Evolutionary conservation across 2,113 vertebrate species (phyloP), one percentile per base, ranked within the genome.

Genomic region (Barbus barbus): DNA sequence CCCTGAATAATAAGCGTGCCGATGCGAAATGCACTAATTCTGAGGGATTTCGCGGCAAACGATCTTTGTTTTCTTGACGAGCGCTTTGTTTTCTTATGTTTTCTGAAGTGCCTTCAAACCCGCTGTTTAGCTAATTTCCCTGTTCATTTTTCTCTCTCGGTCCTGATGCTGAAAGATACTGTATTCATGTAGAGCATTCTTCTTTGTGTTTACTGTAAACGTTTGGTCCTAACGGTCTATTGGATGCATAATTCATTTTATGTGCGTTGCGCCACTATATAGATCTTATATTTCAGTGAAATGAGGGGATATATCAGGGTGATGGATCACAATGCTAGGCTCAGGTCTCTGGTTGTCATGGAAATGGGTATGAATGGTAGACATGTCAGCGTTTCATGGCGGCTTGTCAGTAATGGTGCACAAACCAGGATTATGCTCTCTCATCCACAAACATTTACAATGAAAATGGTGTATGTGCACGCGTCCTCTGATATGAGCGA

Each of bases 311-410:
- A 87, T 61, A 83, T 61, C 65, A 83, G 81, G 83, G 18, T 83
- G 81, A 78, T 80, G 76, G 74, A 87, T 85, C 74, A 83, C 83
- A 85, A 87, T 60, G 75, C 75, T 60, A 79, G 80, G 84, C 56
- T 87, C 83, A 81, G 67, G 22, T 73, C 72, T 81, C 31, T 14
- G 24, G 90, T 91, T 91, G 91, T 92, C 91, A 89, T 91, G 90
- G 90, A 86, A 87, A 92, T 88, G 58, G n/a, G 67, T 75, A 87
- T 84, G 86, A 86, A 75, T 83, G 82, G 87, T 86, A 31, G 78
- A 75, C 79, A 89, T 88, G 86, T 88, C 82, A 84, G 81, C 65
- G 76, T 90, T 87, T 88, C 84, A 88, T 85, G 85, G 85, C 78
- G 88, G 83, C 89, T 88, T 86, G 79, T 81, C 63, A 81, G 79